Evolutionary conservation across 2,113 vertebrate genomes (phyloP).

Genomic region (Cariama cristata): DNA sequence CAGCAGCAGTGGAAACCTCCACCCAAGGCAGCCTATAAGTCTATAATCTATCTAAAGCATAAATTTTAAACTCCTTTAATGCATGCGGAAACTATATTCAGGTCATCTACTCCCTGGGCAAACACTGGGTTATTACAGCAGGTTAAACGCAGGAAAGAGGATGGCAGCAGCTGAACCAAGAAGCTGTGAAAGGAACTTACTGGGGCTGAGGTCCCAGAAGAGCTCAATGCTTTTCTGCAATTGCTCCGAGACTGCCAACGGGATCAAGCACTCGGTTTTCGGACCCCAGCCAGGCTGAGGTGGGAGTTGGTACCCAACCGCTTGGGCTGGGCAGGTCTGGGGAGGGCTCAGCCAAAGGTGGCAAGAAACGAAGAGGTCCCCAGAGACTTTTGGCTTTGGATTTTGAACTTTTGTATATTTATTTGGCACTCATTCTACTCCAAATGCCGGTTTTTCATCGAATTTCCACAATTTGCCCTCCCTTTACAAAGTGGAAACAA

Average conservation of each 20-base stretch:
- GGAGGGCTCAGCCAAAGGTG: accelerated
- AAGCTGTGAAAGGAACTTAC: background rate
- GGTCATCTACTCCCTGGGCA: background rate
- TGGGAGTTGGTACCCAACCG: background rate
- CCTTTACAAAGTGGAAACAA: background rate
- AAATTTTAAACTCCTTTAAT: background rate
- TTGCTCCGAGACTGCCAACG: background rate
- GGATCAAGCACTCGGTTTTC: background rate
- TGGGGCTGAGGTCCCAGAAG: background rate
- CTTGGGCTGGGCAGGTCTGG: background rate
- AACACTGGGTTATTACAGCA: background rate
- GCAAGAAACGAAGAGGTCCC: background rate
- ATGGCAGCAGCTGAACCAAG: background rate
- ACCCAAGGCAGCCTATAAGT: background rate
- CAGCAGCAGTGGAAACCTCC: background rate
- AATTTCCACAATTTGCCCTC: background rate
- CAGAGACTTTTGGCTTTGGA: background rate
- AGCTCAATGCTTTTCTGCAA: background rate
- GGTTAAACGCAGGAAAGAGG: background rate
- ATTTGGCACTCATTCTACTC: background rate
- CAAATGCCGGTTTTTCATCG: background rate
- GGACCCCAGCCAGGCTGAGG: background rate
- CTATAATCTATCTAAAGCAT: background rate
- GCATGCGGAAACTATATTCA: background rate
- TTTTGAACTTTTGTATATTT: background rate